Evolutionary conservation across 2,113 vertebrate genomes (phyloP).

Genomic region (Brachyhypopomus occidentalis): DNA sequence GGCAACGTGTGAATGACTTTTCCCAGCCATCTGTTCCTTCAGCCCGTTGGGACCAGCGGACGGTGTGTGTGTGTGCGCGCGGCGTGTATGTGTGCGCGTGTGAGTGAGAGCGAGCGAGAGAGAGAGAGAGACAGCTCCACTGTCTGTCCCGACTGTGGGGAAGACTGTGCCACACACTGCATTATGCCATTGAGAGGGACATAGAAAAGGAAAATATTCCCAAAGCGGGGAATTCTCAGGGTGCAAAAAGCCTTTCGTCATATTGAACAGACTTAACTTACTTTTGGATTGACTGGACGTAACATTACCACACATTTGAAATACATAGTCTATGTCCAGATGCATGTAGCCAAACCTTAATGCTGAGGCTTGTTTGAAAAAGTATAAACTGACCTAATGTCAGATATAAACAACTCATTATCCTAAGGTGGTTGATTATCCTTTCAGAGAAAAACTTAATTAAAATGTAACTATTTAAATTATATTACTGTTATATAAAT

Average conservation of each 20-base stretch:
- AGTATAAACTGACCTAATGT: too few relatives aligned
- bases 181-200: constrained; percentile 28
- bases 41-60: constrained; percentile 50
- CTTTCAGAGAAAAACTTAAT: too few relatives aligned
- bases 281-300: neutral
- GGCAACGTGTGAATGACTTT: constrained; percentile 66
- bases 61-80: constrained; percentile 24
- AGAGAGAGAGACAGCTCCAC: constrained; percentile 10
- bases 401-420: too few relatives aligned
- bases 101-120: constrained; percentile 12
- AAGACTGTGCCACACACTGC: constrained; percentile 30
- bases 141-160: constrained; percentile 43
- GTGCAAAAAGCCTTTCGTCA: constrained; percentile 11
- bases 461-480: too few relatives aligned
- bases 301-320: neutral
- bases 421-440: too few relatives aligned
- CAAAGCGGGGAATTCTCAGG: constrained; percentile 29
- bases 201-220: constrained; percentile 47
- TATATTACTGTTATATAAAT: too few relatives aligned
- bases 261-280: constrained; percentile 32
- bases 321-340: neutral
- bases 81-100: constrained; percentile 15
- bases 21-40: constrained; percentile 63
- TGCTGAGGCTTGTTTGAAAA: too few relatives aligned
- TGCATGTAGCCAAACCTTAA: neutral